Percentiles rank a stretch among this genome's conserved stretches.
phyloP scores from a whole-genome alignment of 2,113 vertebrate genomes.

The Oxyura jamaicensis region DNA sequence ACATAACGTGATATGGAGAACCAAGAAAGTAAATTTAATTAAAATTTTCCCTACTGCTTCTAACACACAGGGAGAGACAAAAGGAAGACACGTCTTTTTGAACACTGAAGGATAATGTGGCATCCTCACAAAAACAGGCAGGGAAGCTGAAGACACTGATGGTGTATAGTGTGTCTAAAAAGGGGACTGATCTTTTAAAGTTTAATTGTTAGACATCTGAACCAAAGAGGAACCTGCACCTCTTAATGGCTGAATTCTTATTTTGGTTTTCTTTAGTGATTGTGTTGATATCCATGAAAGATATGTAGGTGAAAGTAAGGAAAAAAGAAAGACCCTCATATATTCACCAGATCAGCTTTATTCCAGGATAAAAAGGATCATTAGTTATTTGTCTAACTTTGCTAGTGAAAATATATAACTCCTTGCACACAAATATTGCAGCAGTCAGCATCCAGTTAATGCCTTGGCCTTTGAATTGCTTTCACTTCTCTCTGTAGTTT shows the following conservation, averaged over 20 bases:
- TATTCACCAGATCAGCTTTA: not conserved
- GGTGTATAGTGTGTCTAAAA: not conserved
- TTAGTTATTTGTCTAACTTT: not conserved
- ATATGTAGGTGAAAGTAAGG: not conserved
- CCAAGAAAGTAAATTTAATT: slow-evolving; percentile 46
- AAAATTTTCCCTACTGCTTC: not conserved
- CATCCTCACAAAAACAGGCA: not conserved
- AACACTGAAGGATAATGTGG: not conserved
- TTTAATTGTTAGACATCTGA: not conserved
- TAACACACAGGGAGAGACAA: not conserved
- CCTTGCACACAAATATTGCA: not conserved
- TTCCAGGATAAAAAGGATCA: not conserved
- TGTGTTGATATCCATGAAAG: not conserved
- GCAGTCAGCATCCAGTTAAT: not conserved
- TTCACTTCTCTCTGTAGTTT: not conserved
- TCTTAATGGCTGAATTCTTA: not conserved
- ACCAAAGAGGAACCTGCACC: not conserved
- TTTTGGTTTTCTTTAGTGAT: not conserved
- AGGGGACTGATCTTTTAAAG: not conserved
- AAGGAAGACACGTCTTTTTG: not conserved
- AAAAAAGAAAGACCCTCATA: not conserved
- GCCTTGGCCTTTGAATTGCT: not conserved
- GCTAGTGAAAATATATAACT: not conserved
- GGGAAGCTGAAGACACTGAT: not conserved
- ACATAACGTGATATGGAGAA: slow-evolving; percentile 28